Conservation (phyloP, 2,113 vertebrate species). For the Haemorhous mexicanus region DNA sequence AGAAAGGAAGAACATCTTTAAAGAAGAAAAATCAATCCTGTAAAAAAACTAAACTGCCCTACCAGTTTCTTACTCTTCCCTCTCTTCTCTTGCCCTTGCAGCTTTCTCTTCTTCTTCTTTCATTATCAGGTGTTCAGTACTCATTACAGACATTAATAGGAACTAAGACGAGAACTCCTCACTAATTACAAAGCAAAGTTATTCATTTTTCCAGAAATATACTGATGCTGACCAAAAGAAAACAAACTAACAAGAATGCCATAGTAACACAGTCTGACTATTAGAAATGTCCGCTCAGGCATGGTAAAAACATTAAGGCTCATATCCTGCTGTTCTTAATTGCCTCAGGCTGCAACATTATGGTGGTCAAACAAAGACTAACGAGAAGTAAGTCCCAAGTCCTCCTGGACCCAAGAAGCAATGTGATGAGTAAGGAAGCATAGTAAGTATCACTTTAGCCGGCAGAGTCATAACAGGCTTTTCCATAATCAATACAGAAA, state of each 20-base stretch:
- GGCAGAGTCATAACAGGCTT: neutral
- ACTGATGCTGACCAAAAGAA: neutral
- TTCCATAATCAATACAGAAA: neutral
- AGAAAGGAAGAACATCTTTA: neutral
- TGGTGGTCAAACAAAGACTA: neutral
- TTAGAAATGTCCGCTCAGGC: neutral
- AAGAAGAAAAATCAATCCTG: neutral
- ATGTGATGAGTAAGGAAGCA: neutral
- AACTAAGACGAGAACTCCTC: neutral
- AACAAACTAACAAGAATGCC: neutral
- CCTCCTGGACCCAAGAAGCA: neutral
- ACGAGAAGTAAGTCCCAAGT: neutral
- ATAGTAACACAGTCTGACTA: neutral
- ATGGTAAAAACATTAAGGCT: neutral
- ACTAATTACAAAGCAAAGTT: neutral
- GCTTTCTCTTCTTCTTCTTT: neutral
- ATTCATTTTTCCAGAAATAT: neutral
- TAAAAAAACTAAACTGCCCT: rapidly evolving
- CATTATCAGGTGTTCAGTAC: neutral
- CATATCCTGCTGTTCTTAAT: neutral
- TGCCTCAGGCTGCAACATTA: neutral
- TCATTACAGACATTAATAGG: neutral
- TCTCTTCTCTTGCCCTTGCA: neutral
- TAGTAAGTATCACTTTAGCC: neutral
- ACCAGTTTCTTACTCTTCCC: neutral